Evolutionary conservation across 2,113 vertebrate genomes (phyloP).

Genomic region (Pteropus alecto): DNA sequence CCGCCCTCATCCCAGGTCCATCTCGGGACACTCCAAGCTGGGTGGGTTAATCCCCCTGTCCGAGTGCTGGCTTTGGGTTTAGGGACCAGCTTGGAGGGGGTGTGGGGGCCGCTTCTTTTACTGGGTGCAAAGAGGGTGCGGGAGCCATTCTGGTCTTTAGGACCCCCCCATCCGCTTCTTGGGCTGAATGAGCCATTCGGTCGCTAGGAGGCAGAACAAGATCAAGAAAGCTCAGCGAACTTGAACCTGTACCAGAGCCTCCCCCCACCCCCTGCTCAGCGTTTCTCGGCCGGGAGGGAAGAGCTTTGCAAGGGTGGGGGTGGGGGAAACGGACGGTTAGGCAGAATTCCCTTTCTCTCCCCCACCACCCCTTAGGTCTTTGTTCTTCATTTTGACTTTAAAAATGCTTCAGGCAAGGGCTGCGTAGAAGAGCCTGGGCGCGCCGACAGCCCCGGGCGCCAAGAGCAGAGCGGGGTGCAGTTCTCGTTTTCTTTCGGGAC

Average conservation of each 20-base stretch:
- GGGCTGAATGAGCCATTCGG: slow-evolving; percentile 74
- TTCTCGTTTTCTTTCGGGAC: slow-evolving; percentile 42
- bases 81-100: not conserved
- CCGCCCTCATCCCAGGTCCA: not conserved
- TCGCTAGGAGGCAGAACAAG: slow-evolving; percentile 97
- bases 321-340: slow-evolving; percentile 51
- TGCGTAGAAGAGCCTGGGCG: not conserved
- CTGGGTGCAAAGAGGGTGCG: slow-evolving; percentile 25
- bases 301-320: slow-evolving; percentile 55
- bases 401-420: slow-evolving; percentile 52
- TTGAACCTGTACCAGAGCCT: slow-evolving; percentile 89
- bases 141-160: not conserved
- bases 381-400: slow-evolving; percentile 79
- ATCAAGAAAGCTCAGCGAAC: slow-evolving; percentile 91
- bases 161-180: not conserved
- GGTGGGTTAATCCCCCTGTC: not conserved
- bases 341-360: slow-evolving; percentile 51
- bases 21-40: slow-evolving; percentile 6
- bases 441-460: not conserved
- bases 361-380: slow-evolving; percentile 57
- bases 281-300: slow-evolving; percentile 57
- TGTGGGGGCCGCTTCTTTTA: not conserved
- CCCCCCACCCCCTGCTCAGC: slow-evolving; percentile 72
- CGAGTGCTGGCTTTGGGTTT: not conserved
- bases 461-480: not conserved